Conservation (phyloP, 2,113 vertebrate species). For the Gobio gobio region DNA sequence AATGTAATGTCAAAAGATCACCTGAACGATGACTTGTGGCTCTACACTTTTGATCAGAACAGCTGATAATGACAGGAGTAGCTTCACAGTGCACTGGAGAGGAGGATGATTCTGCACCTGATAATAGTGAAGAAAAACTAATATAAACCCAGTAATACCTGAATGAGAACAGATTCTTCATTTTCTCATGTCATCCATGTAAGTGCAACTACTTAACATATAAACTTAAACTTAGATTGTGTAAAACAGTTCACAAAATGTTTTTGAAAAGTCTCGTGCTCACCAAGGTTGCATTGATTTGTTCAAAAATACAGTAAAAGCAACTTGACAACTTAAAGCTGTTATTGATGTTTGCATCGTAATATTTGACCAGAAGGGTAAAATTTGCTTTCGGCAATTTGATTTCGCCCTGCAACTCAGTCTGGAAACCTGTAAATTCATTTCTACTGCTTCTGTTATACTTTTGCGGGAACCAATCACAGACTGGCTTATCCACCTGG, state of each 20-base stretch:
- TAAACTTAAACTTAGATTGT: too few relatives aligned
- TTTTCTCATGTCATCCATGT: neutral
- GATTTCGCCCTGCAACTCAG: too few relatives aligned
- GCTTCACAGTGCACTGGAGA: constrained; percentile 79
- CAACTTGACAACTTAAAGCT: too few relatives aligned
- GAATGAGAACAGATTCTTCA: neutral
- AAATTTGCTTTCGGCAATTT: too few relatives aligned
- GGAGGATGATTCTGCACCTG: constrained; percentile 79
- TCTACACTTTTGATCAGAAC: constrained; percentile 80
- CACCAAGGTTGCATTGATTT: neutral
- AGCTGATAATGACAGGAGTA: constrained; percentile 81
- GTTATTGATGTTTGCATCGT: too few relatives aligned
- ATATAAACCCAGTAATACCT: neutral
- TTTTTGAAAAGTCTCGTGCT: neutral
- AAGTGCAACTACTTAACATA: neutral
- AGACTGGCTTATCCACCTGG: too few relatives aligned
- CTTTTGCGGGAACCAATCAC: too few relatives aligned
- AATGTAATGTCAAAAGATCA: constrained; percentile 58
- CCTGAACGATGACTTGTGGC: constrained; percentile 81
- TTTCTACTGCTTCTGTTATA: too few relatives aligned
- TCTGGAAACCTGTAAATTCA: too few relatives aligned
- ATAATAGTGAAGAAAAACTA: neutral
- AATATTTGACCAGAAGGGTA: too few relatives aligned
- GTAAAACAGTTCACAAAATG: neutral
- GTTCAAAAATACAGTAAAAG: neutral